phyloP scores from a whole-genome alignment of 2,113 vertebrate genomes.

The Ramphastos sulfuratus region DNA sequence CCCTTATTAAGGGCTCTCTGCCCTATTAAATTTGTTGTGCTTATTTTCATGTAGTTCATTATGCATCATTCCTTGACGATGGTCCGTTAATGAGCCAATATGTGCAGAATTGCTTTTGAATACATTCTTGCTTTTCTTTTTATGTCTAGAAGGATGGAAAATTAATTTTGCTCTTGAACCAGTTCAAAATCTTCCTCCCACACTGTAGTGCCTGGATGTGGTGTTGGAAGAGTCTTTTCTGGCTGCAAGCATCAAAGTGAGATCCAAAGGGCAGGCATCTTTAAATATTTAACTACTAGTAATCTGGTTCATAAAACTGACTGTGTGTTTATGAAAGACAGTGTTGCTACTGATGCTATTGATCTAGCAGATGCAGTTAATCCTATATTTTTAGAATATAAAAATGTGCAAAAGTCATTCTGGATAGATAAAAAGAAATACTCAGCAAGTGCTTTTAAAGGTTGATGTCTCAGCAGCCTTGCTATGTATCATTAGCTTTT shows the following conservation, averaged over 20 bases:
- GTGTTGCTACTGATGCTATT: background rate
- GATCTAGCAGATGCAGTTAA: constrained; percentile 35
- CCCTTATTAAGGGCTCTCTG: background rate
- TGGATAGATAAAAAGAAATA: constrained; percentile 21
- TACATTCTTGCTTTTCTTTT: background rate
- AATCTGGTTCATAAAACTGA: constrained; percentile 27
- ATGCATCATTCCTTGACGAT: background rate
- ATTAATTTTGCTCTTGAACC: background rate
- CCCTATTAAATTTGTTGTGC: background rate
- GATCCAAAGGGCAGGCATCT: constrained; percentile 40
- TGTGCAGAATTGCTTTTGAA: background rate
- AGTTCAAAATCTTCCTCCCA: constrained; percentile 45
- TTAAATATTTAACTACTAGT: constrained; percentile 58
- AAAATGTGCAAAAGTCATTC: background rate
- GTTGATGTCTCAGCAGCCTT: constrained; percentile 30
- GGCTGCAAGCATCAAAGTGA: constrained; percentile 9
- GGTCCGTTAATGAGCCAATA: background rate
- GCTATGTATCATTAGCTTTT: background rate
- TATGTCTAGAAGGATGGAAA: constrained; percentile 24
- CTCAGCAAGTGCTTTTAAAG: constrained; percentile 1
- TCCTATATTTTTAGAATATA: constrained; percentile 25
- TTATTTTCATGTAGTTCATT: background rate
- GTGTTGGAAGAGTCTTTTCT: constrained; percentile 15
- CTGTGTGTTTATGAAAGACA: constrained; percentile 1
- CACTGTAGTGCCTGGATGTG: constrained; percentile 25